Base-by-base conservation (phyloP, 2,888 invertebrate genomes). In the Punctoribates punctum region DNA sequence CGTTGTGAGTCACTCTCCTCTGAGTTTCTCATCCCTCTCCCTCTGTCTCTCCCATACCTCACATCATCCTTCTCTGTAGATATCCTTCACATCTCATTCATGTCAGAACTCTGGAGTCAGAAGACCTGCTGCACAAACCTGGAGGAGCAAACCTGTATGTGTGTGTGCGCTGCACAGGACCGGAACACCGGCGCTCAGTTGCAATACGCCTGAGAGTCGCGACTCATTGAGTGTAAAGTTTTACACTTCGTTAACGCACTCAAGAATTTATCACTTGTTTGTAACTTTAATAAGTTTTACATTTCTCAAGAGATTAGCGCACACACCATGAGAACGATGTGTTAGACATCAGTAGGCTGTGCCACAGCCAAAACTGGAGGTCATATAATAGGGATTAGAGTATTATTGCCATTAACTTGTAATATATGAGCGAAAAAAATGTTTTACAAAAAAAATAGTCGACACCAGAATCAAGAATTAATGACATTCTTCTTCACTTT, bases 201-300 rank as follows among this genome's bases (percentile, higher is more conserved):
- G 6, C 42, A 42, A 6, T 34, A 38, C 27, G 34, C 34, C 65
- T 65, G 38, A 13, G n/a, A 15, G 65, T 65, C 34, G 65, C 34
- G 29, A 17, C 65, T 34, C n/a, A 65, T 34, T 65, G 34, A 65
- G 65, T 34, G 38, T 38, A 65, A 65, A 65, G 13, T 34, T 65
- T 65, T 65, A 65, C 65, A 65, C 65, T 65, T 65, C 6, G 38
- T 65, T 34, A 65, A 27, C 65, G 34, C 65, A 65, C 13, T 38
- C 38, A 8, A 9, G 34, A 65, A 29, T 65, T 65, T 65, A 65
- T 34, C 34, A 65, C 65, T 65, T 65, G 65, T 65, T 65, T 65
- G 34, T 29, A 65, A 38, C 38, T 65, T 65, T 65, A 65, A 65
- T 65, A 65, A 65, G 34, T 65, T 65, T 34, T 65, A 65, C 65